Conservation (phyloP, 2,113 vertebrate genomes). For the Trochalopteron elliotii region DNA sequence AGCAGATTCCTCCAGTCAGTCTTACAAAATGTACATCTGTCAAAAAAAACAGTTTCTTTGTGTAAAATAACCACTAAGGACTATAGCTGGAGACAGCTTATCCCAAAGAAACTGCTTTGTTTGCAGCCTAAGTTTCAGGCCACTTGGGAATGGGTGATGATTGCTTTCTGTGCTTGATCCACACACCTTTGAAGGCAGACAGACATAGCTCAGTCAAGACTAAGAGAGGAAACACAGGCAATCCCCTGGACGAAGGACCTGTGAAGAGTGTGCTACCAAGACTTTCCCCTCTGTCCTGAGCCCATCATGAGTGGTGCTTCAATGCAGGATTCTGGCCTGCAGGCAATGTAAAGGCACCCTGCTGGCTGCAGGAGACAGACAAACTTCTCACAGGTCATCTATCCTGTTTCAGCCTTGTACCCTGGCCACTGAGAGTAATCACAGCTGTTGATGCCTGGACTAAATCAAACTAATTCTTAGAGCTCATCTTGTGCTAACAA, state of each 20-base stretch:
- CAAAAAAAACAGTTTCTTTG: neutral
- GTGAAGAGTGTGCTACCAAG: neutral
- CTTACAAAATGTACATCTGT: neutral
- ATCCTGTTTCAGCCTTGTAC: neutral
- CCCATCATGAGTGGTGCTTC: neutral
- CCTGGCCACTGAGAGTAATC: neutral
- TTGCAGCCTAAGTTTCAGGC: neutral
- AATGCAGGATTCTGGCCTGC: accelerated
- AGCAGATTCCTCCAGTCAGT: neutral
- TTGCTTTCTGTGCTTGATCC: neutral
- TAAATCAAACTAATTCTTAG: neutral
- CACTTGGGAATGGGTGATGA: neutral
- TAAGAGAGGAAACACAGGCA: neutral
- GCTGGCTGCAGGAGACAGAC: neutral
- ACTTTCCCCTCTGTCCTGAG: neutral
- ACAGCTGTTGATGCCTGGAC: neutral
- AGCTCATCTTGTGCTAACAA: neutral
- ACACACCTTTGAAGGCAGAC: neutral
- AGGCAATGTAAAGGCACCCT: neutral
- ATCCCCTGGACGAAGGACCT: neutral
- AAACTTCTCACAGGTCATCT: neutral
- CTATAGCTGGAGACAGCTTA: neutral
- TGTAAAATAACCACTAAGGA: neutral
- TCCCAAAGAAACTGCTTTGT: neutral
- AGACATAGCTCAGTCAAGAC: neutral